phyloP scores from a whole-genome alignment of 2,113 vertebrate species.

The Colaptes auratus region DNA sequence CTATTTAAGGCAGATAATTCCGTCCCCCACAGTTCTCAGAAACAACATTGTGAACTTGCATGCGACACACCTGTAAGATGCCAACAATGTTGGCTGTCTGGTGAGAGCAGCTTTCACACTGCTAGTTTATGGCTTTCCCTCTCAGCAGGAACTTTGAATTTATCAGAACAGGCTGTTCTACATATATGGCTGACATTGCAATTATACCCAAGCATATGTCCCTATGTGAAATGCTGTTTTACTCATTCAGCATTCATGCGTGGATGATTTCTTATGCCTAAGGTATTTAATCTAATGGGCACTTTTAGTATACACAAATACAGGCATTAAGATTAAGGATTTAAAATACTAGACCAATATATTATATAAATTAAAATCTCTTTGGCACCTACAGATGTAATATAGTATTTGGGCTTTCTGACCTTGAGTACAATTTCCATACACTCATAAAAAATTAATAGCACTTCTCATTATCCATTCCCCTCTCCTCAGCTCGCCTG shows the following conservation, averaged over 20 bases:
- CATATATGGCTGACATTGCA: slow-evolving; percentile 10
- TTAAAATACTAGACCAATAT: slow-evolving; percentile 64
- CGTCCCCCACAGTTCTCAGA: neutral
- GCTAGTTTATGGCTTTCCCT: neutral
- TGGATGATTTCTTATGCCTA: slow-evolving; percentile 40
- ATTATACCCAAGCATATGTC: slow-evolving; percentile 36
- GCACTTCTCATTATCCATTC: slow-evolving; percentile 54
- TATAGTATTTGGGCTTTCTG: slow-evolving; percentile 64
- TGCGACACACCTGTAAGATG: neutral
- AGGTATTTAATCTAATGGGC: slow-evolving; percentile 53
- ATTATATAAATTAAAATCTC: slow-evolving; percentile 64
- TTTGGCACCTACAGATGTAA: slow-evolving; percentile 53
- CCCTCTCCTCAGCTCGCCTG: neutral
- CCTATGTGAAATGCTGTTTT: slow-evolving; percentile 31
- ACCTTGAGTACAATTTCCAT: slow-evolving; percentile 71
- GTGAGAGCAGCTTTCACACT: neutral
- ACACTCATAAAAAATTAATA: slow-evolving; percentile 73
- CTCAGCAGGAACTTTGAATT: slow-evolving; percentile 30
- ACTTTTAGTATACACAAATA: slow-evolving; percentile 48
- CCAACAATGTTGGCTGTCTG: neutral
- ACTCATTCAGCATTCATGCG: slow-evolving; percentile 12
- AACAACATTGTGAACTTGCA: neutral
- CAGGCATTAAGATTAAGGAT: slow-evolving; percentile 52
- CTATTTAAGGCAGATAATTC: neutral
- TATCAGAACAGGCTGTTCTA: slow-evolving; percentile 21